A percentile compares a stretch with the other conserved stretches of the same genome.
Conservation (phyloP, 2,113 vertebrate genomes). For the Verasper variegatus region DNA sequence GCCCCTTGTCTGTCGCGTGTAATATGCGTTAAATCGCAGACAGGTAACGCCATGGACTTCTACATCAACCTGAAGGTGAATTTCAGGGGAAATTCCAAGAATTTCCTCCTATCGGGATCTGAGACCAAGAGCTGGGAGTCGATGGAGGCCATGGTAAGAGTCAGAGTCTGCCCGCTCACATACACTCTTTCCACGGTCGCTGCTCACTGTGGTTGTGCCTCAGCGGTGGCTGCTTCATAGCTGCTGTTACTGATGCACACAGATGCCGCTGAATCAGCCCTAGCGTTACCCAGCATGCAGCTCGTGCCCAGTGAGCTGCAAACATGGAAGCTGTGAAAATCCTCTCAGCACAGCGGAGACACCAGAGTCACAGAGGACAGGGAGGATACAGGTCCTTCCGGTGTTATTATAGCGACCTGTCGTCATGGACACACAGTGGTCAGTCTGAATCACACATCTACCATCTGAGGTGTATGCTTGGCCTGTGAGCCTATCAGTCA, state of each 20-base stretch:
- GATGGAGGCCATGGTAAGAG: slow-evolving; percentile 92
- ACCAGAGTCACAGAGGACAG: not conserved
- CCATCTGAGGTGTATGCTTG: not conserved
- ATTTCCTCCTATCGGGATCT: slow-evolving; percentile 88
- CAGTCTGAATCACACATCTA: not conserved
- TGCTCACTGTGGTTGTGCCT: no score
- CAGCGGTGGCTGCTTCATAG: no score
- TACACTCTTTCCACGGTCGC: not conserved
- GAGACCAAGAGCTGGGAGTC: slow-evolving; percentile 92
- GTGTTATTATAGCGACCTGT: slow-evolving; percentile 7
- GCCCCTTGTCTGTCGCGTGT: slow-evolving; percentile 6
- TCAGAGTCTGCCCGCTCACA: not conserved
- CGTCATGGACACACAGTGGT: slow-evolving; percentile 29
- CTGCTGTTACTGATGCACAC: not conserved
- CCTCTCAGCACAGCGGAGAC: not conserved
- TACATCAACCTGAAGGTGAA: slow-evolving; percentile 84
- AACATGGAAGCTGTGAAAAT: not conserved
- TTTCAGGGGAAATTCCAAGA: slow-evolving; percentile 83
- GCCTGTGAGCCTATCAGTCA: not conserved
- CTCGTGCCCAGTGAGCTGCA: not conserved
- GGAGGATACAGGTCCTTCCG: not conserved
- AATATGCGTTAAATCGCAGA: slow-evolving; percentile 46
- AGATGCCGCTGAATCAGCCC: not conserved
- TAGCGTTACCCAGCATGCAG: not conserved
- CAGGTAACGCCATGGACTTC: slow-evolving; percentile 74